Evolutionary conservation across 2,113 vertebrate genomes (phyloP).

Genomic region (Cyrtonyx montezumae): DNA sequence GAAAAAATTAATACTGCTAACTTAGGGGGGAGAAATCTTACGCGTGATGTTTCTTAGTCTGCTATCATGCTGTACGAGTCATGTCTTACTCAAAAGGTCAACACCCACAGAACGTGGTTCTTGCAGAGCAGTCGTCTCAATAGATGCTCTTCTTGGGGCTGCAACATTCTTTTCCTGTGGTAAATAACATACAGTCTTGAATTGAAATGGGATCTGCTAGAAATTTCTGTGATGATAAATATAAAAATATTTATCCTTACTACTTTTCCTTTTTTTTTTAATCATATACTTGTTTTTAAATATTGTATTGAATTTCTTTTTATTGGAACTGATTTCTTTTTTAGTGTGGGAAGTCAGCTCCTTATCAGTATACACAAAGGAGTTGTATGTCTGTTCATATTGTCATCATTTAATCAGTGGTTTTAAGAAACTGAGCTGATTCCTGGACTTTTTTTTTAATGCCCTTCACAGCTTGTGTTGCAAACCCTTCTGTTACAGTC

Average conservation of each 20-base stretch:
- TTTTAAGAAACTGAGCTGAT: neutral
- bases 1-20: neutral
- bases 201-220: neutral
- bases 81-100: constrained; percentile 41
- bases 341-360: neutral
- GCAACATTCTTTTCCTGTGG: neutral
- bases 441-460: neutral
- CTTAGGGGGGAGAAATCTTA: neutral
- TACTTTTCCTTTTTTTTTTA: neutral
- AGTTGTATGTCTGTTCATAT: neutral
- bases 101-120: neutral
- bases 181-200: neutral
- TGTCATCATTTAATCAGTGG: neutral
- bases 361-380: neutral
- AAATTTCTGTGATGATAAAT: neutral
- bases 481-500: neutral
- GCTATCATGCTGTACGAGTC: neutral
- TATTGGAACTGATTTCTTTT: neutral
- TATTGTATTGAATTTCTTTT: neutral
- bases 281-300: neutral
- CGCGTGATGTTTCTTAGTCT: neutral
- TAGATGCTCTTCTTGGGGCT: neutral
- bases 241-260: neutral
- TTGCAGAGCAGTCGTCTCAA: neutral
- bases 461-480: neutral